These are phyloP conservation scores for Polymixis lichenea DNA, from an alignment of 2,888 invertebrate genomes.

Conservation along the genomic window DNA sequence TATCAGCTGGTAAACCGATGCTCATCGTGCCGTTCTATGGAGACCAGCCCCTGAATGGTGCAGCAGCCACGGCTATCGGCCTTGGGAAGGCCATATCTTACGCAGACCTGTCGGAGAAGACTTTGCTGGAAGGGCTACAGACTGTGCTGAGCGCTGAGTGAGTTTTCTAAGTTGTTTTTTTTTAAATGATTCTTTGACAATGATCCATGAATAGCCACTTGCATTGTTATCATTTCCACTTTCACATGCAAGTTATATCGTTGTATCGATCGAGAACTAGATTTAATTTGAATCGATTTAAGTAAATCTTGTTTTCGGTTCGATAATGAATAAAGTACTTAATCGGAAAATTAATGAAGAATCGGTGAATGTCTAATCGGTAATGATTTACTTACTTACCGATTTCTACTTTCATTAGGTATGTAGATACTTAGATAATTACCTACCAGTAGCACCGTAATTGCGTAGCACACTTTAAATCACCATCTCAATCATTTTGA, in stretches of 20 bases:
- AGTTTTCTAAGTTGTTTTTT: conserved; percentile 65
- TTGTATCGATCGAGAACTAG: background rate
- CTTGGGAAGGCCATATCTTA: conserved; percentile 88
- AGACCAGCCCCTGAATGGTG: conserved; percentile 91
- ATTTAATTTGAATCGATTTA: background rate
- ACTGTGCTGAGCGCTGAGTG: conserved; percentile 89
- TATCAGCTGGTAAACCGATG: conserved; percentile 91
- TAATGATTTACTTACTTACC: background rate
- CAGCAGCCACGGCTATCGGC: conserved; percentile 87
- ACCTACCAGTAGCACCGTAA: background rate
- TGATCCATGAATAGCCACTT: background rate
- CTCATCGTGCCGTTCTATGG: conserved; percentile 92
- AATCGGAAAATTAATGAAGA: background rate
- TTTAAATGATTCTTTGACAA: background rate
- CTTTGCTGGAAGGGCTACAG: conserved; percentile 86
- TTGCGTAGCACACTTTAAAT: no score
- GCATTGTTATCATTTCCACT: background rate
- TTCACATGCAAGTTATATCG: background rate
- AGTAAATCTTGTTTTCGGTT: background rate
- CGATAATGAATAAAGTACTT: background rate
- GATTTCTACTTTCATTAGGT: background rate
- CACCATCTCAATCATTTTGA: no score
- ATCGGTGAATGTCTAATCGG: background rate
- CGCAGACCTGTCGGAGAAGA: conserved; percentile 87
- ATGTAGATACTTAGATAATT: background rate